Base-by-base conservation (phyloP, 2,888 invertebrate species). In the Aleiodes leptofemur region DNA sequence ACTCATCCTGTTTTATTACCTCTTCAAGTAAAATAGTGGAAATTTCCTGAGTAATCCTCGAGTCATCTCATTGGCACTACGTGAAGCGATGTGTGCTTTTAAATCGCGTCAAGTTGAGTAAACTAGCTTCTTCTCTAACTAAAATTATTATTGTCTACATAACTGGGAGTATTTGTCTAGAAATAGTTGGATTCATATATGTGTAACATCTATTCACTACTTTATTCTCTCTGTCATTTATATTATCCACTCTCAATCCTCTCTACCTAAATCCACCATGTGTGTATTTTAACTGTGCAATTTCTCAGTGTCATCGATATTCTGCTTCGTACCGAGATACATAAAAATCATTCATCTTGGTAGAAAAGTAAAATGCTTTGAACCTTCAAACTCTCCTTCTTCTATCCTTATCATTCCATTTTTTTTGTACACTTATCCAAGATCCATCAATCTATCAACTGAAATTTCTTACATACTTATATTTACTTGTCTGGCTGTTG, bases 371-470 rank as follows among this genome's bases (percentile, higher is more conserved):
- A 23, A 64, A 23, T 64, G 43, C 64, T 64, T 43, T 48, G 8
- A 43, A 48, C 16, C 48, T 34, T 64, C 48, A 16, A 23, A 7
- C 61, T 2, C 61, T 2, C 14, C 16, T 38, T 43, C 61, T n/a
- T 70, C 29, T 38, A 16, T 38, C 23, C 72, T 11, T 9, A 43
- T 43, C 8, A 66, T 56, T 64, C 72, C 4, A 14, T 72, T n/a
- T 34, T 51, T 51, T 38, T 61, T 31, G n/a, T 51, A n/a, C 61
- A 48, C 3, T 43, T 43, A 43, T 43, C 11, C 31, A 55, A 43
- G 23, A 11, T 72, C 66, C 64, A 55, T 72, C 66, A 72, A 72
- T 64, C 66, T 72, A 11, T 59, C 31, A 31, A 31, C 16, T 51
- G 34, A 43, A 64, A 7, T 51, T 29, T 53, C n/a, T 61, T 16